phyloP scores from a whole-genome alignment of 2,113 vertebrate genomes.

The Labeo rohita region DNA sequence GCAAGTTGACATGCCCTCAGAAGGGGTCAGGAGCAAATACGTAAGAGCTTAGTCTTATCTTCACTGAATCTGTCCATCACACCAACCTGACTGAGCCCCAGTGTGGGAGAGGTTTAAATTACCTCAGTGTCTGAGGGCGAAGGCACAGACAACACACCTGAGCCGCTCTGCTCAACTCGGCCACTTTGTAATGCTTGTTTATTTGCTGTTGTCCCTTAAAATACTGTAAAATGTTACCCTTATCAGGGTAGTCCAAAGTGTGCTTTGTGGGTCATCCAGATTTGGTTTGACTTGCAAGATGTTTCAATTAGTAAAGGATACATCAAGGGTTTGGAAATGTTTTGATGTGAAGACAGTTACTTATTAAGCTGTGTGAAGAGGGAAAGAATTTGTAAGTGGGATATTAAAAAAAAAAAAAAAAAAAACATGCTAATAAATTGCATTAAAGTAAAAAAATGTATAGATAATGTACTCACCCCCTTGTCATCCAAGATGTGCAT shows the following conservation, averaged over 20 bases:
- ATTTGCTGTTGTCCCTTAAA: neutral
- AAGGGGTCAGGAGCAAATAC: conserved; percentile 22
- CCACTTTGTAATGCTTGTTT: neutral
- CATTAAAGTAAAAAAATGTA: too few relatives aligned
- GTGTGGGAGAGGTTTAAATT: conserved; percentile 17
- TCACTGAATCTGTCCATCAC: conserved; percentile 38
- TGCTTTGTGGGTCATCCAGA: neutral
- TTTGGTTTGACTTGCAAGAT: neutral
- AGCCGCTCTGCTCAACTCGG: neutral
- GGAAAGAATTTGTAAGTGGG: too few relatives aligned
- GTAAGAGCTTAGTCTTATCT: conserved; percentile 32
- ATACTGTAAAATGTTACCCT: neutral
- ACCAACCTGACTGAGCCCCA: neutral
- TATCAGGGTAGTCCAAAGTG: neutral
- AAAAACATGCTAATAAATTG: too few relatives aligned
- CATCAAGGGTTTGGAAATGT: neutral
- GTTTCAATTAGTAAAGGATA: neutral
- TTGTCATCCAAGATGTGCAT: too few relatives aligned
- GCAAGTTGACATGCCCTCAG: conserved; percentile 28
- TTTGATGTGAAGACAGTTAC: too few relatives aligned
- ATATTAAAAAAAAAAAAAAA: too few relatives aligned
- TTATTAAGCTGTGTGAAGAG: too few relatives aligned
- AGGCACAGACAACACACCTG: neutral
- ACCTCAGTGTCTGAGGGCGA: neutral
- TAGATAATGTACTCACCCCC: too few relatives aligned